Conservation (phyloP, 1,140 invertebrate genomes). For the Kradibia gibbosae region DNA sequence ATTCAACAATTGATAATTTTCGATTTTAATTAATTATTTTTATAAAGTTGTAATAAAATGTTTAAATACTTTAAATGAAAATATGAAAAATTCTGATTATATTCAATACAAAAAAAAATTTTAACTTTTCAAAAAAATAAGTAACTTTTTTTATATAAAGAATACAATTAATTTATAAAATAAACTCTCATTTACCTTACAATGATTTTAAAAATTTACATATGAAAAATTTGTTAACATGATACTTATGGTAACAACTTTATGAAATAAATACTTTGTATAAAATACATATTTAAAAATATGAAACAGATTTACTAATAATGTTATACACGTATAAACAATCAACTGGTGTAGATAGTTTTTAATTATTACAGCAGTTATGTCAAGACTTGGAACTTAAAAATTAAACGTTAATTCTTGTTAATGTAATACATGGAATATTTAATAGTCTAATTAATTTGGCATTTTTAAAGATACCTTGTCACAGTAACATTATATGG, state of each 20-base stretch:
- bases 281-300: conserved; percentile 51
- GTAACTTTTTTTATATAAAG: conserved; percentile 13
- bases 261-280: conserved; percentile 48
- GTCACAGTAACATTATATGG: conserved; percentile 51
- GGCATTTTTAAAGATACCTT: conserved; percentile 46
- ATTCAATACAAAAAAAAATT: conserved; percentile 20
- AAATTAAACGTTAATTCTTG: conserved; percentile 29
- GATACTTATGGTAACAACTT: conserved; percentile 44
- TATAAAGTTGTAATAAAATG: conserved; percentile 36
- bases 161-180: conserved; percentile 16
- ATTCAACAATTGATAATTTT: conserved; percentile 13
- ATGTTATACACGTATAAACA: conserved; percentile 38
- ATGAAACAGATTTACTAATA: conserved; percentile 47
- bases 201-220: conserved; percentile 45
- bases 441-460: conserved; percentile 44
- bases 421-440: conserved; percentile 20
- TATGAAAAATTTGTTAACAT: conserved; percentile 43
- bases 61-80: not conserved
- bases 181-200: conserved; percentile 24
- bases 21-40: conserved; percentile 35
- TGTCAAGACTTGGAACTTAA: conserved; percentile 1
- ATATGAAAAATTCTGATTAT: not conserved
- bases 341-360: conserved; percentile 37
- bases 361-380: conserved; percentile 23
- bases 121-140: conserved; percentile 4